These are phyloP conservation scores for Andrena dorsata DNA, from an alignment of 2,888 invertebrate genomes.

Conservation along the genomic window DNA sequence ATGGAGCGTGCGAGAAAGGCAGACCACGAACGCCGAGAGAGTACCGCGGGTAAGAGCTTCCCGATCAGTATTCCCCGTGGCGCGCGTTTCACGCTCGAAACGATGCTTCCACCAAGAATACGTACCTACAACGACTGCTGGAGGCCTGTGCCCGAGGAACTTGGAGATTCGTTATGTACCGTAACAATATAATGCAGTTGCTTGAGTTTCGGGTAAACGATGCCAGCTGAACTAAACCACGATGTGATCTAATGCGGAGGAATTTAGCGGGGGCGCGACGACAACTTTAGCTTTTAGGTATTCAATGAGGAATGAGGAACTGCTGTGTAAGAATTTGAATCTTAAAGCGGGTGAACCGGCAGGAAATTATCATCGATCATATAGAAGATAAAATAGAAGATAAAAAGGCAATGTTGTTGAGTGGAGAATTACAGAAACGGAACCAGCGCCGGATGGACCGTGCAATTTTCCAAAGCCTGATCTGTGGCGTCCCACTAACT, in stretches of 20 bases:
- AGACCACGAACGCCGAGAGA: not conserved
- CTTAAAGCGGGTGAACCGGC: not conserved
- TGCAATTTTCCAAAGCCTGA: not conserved
- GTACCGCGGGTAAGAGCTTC: not conserved
- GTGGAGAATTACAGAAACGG: not conserved
- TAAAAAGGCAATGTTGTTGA: not conserved
- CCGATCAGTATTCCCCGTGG: slow-evolving; percentile 11
- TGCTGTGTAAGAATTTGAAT: too few species aligned
- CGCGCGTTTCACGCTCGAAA: slow-evolving; percentile 8
- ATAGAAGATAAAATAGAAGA: not conserved
- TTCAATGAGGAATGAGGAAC: too few species aligned
- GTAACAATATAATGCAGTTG: too few species aligned
- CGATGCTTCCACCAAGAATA: not conserved
- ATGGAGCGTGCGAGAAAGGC: slow-evolving; percentile 22
- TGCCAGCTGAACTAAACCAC: too few species aligned
- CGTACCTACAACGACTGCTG: too few species aligned
- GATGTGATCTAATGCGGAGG: too few species aligned
- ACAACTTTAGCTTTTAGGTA: too few species aligned
- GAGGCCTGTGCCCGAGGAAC: too few species aligned
- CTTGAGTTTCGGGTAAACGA: too few species aligned
- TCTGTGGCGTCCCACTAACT: not conserved
- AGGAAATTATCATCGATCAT: too few species aligned
- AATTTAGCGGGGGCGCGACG: too few species aligned
- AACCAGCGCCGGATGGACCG: not conserved
- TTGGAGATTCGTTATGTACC: too few species aligned